Evolutionary conservation across 2,113 vertebrate genomes (phyloP).

Genomic region (Coptodon bakossiorum): DNA sequence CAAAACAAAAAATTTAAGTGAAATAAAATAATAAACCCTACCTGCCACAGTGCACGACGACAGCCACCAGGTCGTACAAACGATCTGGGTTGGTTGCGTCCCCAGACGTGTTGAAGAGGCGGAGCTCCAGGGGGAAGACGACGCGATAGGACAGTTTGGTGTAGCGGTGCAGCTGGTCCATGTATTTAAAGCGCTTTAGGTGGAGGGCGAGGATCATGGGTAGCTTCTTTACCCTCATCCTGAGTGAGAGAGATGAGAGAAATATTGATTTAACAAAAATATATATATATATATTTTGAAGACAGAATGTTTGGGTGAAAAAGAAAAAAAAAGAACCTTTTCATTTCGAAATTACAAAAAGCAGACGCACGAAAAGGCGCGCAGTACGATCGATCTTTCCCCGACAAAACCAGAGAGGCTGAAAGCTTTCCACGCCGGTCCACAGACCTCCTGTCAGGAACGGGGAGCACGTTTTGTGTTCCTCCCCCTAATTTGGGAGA

Average conservation of each 20-base stretch:
- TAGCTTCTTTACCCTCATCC: conserved; percentile 90
- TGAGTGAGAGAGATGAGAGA: conserved; percentile 2
- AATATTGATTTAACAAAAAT: fast-evolving
- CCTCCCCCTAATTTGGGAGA: not conserved
- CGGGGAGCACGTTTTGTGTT: not conserved
- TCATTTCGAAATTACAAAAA: not conserved
- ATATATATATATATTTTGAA: not conserved
- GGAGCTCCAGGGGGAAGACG: conserved; percentile 88
- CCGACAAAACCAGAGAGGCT: not conserved
- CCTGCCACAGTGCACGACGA: conserved; percentile 93
- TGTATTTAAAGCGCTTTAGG: conserved; percentile 92
- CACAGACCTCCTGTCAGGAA: not conserved
- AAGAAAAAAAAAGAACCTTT: fast-evolving
- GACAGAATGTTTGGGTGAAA: not conserved
- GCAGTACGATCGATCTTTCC: not conserved
- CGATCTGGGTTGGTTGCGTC: conserved; percentile 90
- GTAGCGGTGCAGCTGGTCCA: conserved; percentile 93
- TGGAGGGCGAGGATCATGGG: conserved; percentile 92
- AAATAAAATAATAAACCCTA: not conserved
- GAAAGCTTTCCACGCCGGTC: not conserved
- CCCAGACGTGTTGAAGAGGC: conserved; percentile 91
- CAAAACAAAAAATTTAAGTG: not conserved
- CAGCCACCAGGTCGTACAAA: conserved; percentile 90
- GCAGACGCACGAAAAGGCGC: not conserved
- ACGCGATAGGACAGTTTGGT: conserved; percentile 92